Percentiles rank a stretch among this genome's conserved stretches.
Evolutionary conservation across 2,113 vertebrate species (phyloP).

Genomic region (Cepphus grylle): DNA sequence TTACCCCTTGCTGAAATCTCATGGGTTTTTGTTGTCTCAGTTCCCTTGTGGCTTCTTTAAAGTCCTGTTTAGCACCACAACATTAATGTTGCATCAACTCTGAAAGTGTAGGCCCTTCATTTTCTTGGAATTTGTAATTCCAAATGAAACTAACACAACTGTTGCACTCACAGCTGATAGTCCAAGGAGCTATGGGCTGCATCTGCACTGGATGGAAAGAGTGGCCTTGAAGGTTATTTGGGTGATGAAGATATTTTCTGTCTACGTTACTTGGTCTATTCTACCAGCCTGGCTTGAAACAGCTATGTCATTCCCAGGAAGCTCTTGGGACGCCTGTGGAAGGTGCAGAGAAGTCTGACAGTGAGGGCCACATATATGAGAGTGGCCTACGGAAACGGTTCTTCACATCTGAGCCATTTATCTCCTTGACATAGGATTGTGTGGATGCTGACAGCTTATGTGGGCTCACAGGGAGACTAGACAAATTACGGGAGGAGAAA

Average conservation of each 20-base stretch:
- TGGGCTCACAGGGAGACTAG: background rate
- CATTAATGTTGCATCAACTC: background rate
- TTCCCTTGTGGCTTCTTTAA: background rate
- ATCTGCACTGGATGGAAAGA: background rate
- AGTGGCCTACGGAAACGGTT: background rate
- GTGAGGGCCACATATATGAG: background rate
- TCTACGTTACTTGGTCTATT: background rate
- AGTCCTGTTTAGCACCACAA: background rate
- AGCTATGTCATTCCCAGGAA: background rate
- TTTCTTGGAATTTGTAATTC: background rate
- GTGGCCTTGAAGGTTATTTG: background rate
- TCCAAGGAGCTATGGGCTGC: background rate
- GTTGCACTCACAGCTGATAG: background rate
- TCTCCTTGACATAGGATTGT: background rate
- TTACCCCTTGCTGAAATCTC: background rate
- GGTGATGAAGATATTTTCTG: background rate
- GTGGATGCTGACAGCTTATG: background rate
- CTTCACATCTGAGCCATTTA: background rate
- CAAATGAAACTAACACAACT: background rate
- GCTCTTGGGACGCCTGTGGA: background rate
- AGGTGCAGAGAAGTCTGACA: background rate
- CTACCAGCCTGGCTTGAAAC: background rate
- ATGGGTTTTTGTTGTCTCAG: background rate
- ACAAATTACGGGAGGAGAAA: background rate
- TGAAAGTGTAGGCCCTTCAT: too few species aligned